A percentile compares a stretch with the other conserved stretches of the same genome.
phyloP scores from a whole-genome alignment of 2,888 invertebrate genomes.

The Abrostola tripartita region DNA sequence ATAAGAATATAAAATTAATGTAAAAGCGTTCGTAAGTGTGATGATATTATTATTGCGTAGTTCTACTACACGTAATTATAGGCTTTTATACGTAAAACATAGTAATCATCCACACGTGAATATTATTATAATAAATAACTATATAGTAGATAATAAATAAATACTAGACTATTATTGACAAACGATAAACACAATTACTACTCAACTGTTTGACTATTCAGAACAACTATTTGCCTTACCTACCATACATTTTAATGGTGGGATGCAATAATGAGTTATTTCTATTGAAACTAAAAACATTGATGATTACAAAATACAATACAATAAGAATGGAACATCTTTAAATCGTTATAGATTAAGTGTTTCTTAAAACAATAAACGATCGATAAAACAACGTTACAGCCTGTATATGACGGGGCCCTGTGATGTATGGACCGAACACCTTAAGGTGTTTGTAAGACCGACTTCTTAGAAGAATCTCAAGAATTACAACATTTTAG shows the following conservation, averaged over 20 bases:
- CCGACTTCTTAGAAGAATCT: constrained; percentile 69
- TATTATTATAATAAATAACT: constrained; percentile 42
- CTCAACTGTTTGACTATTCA: constrained; percentile 43
- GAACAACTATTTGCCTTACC: constrained; percentile 45
- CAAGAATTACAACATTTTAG: constrained; percentile 55
- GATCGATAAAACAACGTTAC: constrained; percentile 27
- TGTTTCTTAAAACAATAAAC: constrained; percentile 22
- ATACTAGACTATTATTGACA: constrained; percentile 37
- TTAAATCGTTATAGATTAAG: constrained; percentile 27
- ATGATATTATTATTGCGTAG: constrained; percentile 28
- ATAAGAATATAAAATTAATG: neutral
- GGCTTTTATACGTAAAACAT: constrained; percentile 41
- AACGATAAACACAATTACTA: constrained; percentile 47
- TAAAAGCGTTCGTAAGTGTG: constrained; percentile 17
- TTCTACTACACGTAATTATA: constrained; percentile 42
- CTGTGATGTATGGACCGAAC: constrained; percentile 54
- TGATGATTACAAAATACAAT: constrained; percentile 25
- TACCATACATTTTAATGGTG: constrained; percentile 39
- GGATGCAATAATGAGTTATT: constrained; percentile 30
- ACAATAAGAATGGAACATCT: constrained; percentile 27
- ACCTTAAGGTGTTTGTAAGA: constrained; percentile 55
- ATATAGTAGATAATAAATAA: constrained; percentile 42
- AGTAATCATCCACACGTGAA: constrained; percentile 8
- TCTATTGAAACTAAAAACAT: constrained; percentile 30
- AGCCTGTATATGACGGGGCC: constrained; percentile 52